Evolutionary conservation across 2,888 invertebrate genomes (phyloP), one percentile per base, ranked within the genome.

Genomic region (Agriopis leucophaearia): DNA sequence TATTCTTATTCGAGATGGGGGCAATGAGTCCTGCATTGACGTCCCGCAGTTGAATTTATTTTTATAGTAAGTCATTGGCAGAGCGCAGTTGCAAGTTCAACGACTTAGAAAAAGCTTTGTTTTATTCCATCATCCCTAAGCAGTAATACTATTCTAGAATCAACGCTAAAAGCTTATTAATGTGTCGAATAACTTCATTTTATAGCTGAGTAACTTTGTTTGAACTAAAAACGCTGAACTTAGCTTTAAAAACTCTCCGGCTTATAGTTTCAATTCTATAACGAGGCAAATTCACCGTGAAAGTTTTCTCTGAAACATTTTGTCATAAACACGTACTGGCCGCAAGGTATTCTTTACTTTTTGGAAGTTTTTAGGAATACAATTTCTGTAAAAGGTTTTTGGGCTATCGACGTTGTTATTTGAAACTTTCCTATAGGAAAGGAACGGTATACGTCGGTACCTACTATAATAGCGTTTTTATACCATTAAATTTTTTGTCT

Each of bases 251-350:
- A 72, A 55, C 15, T 59, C 63, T 9, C 18, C 18, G 40, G 74
- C 69, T 76, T 74, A 75, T 75, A 77, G 71, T 77, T 74, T 75
- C 72, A 78, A 75, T 71, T 72, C 63, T 72, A 64, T 68, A 75
- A 75, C 75, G 72, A 72, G 70, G 73, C 55, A 72, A 75, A 76
- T 70, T 74, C 65, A 48, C 68, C 68, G 73, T 66, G 67, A 63
- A 64, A 36, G 35, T 51, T 50, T 69, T 47, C 56, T 40, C 42
- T 61, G 10, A 18, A 64, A 57, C 50, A 64, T 72, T 72, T 69
- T 66, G 44, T 55, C 59, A 64, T 64, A 64, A 64, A 64, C 50
- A 64, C 47, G 64, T 61, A 57, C 52, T 58, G 47, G 45, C 59
- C 57, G 40, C 48, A 57, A 59, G 38, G 13, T 52, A 51, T 35